A percentile compares a stretch with the other conserved stretches of the same genome.
Evolutionary conservation across 2,113 vertebrate genomes (phyloP).

Genomic region (Heloderma charlesbogerti): DNA sequence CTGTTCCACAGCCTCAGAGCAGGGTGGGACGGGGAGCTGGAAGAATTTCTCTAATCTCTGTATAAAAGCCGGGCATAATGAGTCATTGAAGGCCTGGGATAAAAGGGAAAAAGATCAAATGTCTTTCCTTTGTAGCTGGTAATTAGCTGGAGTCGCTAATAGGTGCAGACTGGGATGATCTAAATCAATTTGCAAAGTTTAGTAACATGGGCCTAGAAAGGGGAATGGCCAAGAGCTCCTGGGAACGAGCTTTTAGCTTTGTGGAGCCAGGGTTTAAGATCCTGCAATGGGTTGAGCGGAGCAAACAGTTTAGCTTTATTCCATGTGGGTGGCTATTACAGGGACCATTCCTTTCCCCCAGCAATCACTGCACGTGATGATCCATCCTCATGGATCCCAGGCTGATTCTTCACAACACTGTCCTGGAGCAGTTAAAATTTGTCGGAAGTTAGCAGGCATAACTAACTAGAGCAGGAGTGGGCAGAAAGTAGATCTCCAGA

Average conservation of each 20-base stretch:
- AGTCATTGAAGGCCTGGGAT: slow-evolving; percentile 33
- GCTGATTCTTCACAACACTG: not conserved
- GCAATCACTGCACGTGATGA: not conserved
- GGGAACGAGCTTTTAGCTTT: not conserved
- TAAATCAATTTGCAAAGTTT: not conserved
- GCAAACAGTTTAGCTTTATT: not conserved
- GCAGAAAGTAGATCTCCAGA: too few species aligned
- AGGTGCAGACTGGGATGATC: not conserved
- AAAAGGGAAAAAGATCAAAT: slow-evolving; percentile 32
- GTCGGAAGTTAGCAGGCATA: not conserved
- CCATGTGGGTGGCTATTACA: not conserved
- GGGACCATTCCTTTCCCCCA: not conserved
- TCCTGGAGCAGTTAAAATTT: too few species aligned
- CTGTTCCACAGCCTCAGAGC: not conserved
- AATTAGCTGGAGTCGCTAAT: slow-evolving; percentile 31
- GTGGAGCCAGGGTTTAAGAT: not conserved
- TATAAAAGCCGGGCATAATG: slow-evolving; percentile 4
- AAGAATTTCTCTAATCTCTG: not conserved
- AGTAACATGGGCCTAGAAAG: not conserved
- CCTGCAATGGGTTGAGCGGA: not conserved
- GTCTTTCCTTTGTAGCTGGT: slow-evolving; percentile 34
- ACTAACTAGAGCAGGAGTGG: not conserved
- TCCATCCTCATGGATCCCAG: not conserved
- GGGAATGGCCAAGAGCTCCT: not conserved
- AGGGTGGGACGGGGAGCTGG: not conserved